Conservation (phyloP, 1,140 invertebrate genomes). For the Ditylenchus dipsaci region DNA sequence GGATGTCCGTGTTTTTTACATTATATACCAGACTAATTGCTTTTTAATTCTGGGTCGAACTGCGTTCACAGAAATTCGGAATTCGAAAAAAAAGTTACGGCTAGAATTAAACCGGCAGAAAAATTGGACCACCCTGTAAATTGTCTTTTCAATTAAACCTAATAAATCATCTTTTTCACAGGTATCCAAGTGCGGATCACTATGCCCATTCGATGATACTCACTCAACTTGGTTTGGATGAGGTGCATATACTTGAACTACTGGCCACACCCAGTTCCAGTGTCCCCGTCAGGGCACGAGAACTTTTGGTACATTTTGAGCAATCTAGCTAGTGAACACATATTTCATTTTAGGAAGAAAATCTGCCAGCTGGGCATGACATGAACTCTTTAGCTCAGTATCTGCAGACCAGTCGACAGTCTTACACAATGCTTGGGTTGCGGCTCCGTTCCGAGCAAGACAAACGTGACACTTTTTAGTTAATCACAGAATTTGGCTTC, state of each 20-base stretch:
- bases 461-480: slow-evolving; percentile 35
- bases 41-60: too few species aligned
- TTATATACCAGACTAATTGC: too few species aligned
- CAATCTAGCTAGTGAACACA: too few species aligned
- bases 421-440: slow-evolving; percentile 53
- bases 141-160: too few species aligned
- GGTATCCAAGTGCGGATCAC: slow-evolving; percentile 52
- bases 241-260: slow-evolving; percentile 50
- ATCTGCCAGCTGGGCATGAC: slow-evolving; percentile 51
- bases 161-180: slow-evolving; percentile 20
- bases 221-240: slow-evolving; percentile 35
- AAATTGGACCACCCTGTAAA: background rate
- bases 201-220: slow-evolving; percentile 55
- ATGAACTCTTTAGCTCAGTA: slow-evolving; percentile 47
- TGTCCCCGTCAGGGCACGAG: slow-evolving; percentile 40
- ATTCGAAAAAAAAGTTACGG: too few species aligned
- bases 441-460: slow-evolving; percentile 52
- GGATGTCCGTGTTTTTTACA: too few species aligned
- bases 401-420: slow-evolving; percentile 38
- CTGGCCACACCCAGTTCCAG: slow-evolving; percentile 45
- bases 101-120: too few species aligned
- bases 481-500: background rate
- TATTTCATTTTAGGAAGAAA: slow-evolving; percentile 29
- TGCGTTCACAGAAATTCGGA: too few species aligned
- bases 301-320: slow-evolving; percentile 29